These are phyloP conservation scores for Eupeodes latifasciatus DNA, from an alignment of 2,888 invertebrate species.

Conservation along the genomic window DNA sequence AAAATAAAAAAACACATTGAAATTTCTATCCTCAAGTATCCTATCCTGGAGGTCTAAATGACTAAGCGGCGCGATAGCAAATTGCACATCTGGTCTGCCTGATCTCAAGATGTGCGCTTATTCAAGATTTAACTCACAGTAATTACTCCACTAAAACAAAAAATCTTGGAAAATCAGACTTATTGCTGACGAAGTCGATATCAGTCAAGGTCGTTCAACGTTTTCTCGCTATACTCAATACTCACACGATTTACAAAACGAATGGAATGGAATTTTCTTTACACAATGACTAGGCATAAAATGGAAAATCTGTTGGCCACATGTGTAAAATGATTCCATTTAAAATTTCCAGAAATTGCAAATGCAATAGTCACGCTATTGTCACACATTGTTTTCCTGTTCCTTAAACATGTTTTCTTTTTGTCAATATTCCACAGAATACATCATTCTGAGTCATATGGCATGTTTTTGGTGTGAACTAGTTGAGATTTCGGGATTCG, in stretches of 20 bases:
- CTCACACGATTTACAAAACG: too few species aligned
- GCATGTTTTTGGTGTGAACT: constrained; percentile 62
- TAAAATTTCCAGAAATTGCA: constrained; percentile 65
- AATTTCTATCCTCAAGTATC: constrained; percentile 28
- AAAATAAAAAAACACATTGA: not conserved
- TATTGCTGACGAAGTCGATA: constrained; percentile 19
- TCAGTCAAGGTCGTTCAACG: constrained; percentile 30
- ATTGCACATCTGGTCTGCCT: constrained; percentile 54
- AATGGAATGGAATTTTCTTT: too few species aligned
- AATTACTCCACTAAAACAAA: not conserved
- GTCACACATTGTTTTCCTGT: constrained; percentile 58
- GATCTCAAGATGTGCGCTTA: not conserved
- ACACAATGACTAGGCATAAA: not conserved
- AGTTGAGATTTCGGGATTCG: constrained; percentile 51
- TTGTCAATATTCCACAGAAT: not conserved
- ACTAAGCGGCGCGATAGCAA: not conserved
- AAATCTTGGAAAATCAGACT: constrained; percentile 1
- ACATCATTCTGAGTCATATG: constrained; percentile 47
- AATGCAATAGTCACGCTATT: constrained; percentile 69
- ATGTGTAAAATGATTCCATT: constrained; percentile 45
- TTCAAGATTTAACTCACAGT: not conserved
- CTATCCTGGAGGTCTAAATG: constrained; percentile 47
- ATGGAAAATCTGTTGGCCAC: constrained; percentile 60
- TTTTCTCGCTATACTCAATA: not conserved
- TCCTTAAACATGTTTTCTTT: constrained; percentile 26